A percentile compares a stretch with the other conserved stretches of the same genome.
These are phyloP conservation scores for Physella acuta DNA, from an alignment of 1,140 invertebrate species.

Conservation along the genomic window DNA sequence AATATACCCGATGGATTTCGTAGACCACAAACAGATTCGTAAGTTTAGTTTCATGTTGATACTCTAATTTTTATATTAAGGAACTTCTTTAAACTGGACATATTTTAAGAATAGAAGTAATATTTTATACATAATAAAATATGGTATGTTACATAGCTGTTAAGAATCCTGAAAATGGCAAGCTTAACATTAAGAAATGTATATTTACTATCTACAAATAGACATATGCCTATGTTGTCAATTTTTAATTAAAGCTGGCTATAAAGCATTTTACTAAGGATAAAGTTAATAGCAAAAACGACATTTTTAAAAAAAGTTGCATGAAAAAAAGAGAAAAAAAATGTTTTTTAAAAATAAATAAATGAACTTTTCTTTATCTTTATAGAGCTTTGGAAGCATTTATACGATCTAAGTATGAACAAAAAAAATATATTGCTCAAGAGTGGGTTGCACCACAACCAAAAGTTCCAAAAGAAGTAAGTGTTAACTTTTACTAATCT, in stretches of 20 bases:
- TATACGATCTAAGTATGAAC: slow-evolving; percentile 95
- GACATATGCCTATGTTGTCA: too few species aligned
- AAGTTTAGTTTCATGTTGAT: slow-evolving; percentile 19
- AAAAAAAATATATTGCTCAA: slow-evolving; percentile 95
- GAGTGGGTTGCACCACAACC: slow-evolving; percentile 89
- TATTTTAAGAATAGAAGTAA: too few species aligned
- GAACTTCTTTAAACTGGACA: too few species aligned
- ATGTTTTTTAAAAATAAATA: background rate
- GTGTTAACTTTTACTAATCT: background rate
- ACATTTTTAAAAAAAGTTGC: too few species aligned
- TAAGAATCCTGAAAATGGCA: too few species aligned
- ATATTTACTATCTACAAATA: too few species aligned
- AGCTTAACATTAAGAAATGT: too few species aligned
- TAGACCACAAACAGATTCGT: slow-evolving; percentile 89
- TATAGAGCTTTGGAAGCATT: slow-evolving; percentile 81
- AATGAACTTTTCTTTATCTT: slow-evolving; percentile 29
- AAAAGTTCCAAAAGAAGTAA: slow-evolving; percentile 67
- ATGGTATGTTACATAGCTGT: too few species aligned
- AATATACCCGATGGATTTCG: slow-evolving; percentile 93
- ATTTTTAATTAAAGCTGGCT: too few species aligned
- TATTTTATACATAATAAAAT: too few species aligned
- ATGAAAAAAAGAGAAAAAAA: background rate
- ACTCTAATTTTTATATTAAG: background rate
- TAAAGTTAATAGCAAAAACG: too few species aligned
- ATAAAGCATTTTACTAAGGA: too few species aligned